Base-by-base conservation (phyloP, 2,113 vertebrate species). In the Thermophis baileyi region DNA sequence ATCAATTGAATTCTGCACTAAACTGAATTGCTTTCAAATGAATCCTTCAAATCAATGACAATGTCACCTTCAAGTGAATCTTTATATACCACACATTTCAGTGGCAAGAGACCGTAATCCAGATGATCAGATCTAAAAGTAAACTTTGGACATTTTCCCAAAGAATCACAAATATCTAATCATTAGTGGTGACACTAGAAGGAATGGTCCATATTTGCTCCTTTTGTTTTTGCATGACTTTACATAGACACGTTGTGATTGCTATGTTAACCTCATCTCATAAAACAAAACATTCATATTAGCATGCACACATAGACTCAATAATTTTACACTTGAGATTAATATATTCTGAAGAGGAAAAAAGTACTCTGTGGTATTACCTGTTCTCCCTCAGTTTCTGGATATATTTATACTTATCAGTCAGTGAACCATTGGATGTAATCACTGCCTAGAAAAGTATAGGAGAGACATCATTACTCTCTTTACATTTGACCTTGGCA, bases 371-470 rank as follows among this genome's bases (percentile, higher is more conserved):
- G 93, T 89, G 95, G 95, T 87, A 95, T 96, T 98, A 99, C 99
- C 98, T 99, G 97, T 91, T 98, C 86, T 99, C 98, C 93, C 99
- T 97, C 74, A 99, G 95, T 95, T 98, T 99, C 97, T 99, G 98
- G 89, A 99, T 99, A 96, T 99, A 99, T 93, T 99, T 98, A 97
- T 98, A 99, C 95, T 99, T 99, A 8, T 98, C 97, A 95, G 99
- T 98, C 95, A 99, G 97, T n/a, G 93, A 97, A 94, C 99, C 99
- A 55, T 99, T 99, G 87, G 99, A 99, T 51, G 99, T 98, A 97
- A 99, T 99, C 95, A 99, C 98, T 95, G 99, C 99, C 99, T 99
- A 96, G 9, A 89, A 98, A 93, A 50, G 91, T 88, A 96, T 0
- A 95, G 14, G 60, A 94, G 94, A 96, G 44, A 97, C 27, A 96